phyloP scores from a whole-genome alignment of 2,797 vertebrate species.

The Capromys pilorides region DNA sequence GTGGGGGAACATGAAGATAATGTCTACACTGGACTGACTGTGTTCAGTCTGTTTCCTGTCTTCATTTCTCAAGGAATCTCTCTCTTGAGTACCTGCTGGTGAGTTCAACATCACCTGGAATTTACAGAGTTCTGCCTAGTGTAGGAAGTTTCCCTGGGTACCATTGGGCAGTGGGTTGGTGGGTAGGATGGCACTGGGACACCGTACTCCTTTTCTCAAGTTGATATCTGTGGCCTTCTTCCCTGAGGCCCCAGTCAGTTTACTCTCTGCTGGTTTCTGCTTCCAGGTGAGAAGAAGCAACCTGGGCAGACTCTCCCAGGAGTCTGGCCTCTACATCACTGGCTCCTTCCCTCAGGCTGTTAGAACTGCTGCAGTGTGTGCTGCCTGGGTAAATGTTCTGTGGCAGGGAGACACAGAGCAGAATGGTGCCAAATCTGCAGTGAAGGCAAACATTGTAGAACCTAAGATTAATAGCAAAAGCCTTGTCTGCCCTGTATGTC shows the following conservation, averaged over 20 bases:
- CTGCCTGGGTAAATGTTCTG: neutral
- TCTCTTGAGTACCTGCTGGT: neutral
- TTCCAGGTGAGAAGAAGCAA: neutral
- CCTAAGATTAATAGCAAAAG: neutral
- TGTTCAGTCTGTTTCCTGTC: neutral
- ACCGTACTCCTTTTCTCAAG: neutral
- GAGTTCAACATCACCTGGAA: neutral
- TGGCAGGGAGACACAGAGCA: neutral
- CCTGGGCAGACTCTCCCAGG: neutral
- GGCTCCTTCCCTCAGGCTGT: neutral
- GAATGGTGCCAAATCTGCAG: neutral
- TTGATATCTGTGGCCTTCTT: neutral
- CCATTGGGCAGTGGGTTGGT: neutral
- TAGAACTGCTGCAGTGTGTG: neutral
- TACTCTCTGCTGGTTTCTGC: no score
- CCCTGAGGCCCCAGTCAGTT: neutral
- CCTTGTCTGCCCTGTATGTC: neutral
- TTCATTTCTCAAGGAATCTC: neutral
- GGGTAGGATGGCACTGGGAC: neutral
- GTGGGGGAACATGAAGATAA: neutral
- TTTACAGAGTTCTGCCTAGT: neutral
- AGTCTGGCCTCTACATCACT: neutral
- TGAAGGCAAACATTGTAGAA: neutral
- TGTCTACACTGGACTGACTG: neutral
- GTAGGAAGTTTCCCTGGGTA: neutral